These are phyloP conservation scores for Chelonus formosanus DNA, from an alignment of 2,888 invertebrate species.

Conservation along the genomic window DNA sequence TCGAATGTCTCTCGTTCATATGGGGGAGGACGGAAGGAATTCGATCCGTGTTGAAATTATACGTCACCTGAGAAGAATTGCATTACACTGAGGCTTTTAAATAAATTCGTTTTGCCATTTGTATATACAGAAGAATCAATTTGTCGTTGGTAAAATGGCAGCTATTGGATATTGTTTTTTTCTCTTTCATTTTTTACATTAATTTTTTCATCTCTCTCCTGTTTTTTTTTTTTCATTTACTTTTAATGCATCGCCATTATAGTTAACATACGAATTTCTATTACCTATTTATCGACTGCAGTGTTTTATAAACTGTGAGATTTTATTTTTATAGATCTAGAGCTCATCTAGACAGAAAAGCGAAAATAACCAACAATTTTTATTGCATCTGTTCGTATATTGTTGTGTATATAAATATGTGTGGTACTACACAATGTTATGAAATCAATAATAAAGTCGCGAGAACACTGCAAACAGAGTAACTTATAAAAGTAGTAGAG, in stretches of 20 bases:
- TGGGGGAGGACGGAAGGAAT: conserved; percentile 15
- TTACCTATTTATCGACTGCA: no score
- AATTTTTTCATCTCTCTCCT: not conserved
- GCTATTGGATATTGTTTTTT: conserved; percentile 26
- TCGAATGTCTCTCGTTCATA: conserved; percentile 22
- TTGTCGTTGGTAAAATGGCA: conserved; percentile 23
- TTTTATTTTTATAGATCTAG: no score
- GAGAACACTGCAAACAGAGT: conserved; percentile 29
- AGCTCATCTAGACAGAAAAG: no score
- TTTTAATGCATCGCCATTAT: no score
- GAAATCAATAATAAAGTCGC: conserved; percentile 1
- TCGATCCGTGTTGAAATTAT: conserved; percentile 33
- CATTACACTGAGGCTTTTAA: conserved; percentile 23
- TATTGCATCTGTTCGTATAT: no score
- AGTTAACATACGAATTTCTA: no score
- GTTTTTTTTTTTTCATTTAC: not conserved
- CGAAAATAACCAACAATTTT: no score
- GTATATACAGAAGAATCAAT: conserved; percentile 17
- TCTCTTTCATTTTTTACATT: not conserved
- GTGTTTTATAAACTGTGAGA: no score
- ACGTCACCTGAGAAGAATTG: conserved; percentile 26
- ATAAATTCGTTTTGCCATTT: conserved; percentile 28
- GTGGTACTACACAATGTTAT: no score
- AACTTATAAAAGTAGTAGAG: conserved; percentile 25
- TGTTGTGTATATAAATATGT: no score